Evolutionary conservation across 2,113 vertebrate species (phyloP).

Genomic region (Neopipo cinnamomea): DNA sequence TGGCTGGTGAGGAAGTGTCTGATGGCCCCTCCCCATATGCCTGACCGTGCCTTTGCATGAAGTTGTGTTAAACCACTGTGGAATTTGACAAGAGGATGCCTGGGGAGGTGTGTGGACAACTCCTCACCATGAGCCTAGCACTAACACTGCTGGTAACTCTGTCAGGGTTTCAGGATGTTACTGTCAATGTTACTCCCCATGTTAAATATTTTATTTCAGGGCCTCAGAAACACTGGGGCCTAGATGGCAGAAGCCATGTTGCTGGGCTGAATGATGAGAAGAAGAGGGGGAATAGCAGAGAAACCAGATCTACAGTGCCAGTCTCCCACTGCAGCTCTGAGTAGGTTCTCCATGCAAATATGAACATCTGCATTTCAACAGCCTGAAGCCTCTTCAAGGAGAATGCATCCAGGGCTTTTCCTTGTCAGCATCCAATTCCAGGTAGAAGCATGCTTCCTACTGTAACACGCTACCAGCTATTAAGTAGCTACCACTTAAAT

Average conservation of each 20-base stretch:
- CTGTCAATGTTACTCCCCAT: neutral
- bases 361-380: neutral
- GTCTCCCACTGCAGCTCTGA: neutral
- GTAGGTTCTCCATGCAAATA: neutral
- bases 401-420: neutral
- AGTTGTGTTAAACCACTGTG: neutral
- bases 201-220: neutral
- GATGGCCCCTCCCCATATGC: neutral
- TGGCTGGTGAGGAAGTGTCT: neutral
- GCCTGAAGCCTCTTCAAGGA: neutral
- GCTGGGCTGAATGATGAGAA: neutral
- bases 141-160: neutral
- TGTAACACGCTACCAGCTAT: neutral
- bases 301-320: neutral
- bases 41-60: neutral
- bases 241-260: neutral
- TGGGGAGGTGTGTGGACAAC: neutral
- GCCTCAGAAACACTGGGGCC: neutral
- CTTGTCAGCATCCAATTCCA: neutral
- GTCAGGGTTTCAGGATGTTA: neutral
- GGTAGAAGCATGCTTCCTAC: neutral
- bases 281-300: neutral
- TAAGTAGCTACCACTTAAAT: neutral
- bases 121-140: neutral
- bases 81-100: neutral